Evolutionary conservation across 2,113 vertebrate genomes (phyloP).

Genomic region (Acrocephalus arundinaceus): DNA sequence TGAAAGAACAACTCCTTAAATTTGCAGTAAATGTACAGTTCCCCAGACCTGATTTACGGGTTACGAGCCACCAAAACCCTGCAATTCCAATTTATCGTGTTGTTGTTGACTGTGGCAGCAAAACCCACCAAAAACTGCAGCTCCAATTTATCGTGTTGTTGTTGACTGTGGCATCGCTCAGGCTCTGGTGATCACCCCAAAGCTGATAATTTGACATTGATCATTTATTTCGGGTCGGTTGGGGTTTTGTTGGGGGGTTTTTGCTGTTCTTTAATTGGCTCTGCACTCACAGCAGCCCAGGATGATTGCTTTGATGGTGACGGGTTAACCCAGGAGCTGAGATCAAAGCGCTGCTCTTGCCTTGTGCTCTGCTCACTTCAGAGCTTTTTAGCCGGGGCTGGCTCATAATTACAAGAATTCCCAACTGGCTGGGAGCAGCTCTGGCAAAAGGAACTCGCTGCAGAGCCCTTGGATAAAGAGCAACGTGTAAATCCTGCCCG

Average conservation of each 20-base stretch:
- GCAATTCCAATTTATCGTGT: conserved; percentile 41
- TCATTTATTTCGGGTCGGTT: background rate
- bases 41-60: conserved; percentile 71
- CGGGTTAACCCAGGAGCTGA: background rate
- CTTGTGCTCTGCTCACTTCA: background rate
- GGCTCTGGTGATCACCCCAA: background rate
- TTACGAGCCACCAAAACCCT: conserved; percentile 38
- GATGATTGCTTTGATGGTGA: background rate
- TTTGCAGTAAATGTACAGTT: conserved; percentile 64
- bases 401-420: conserved; percentile 3
- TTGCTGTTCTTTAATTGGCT: background rate
- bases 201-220: background rate
- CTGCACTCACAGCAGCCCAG: background rate
- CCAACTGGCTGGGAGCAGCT: background rate
- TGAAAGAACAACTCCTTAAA: conserved; percentile 71
- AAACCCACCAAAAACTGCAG: conserved; percentile 14
- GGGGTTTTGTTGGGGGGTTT: background rate
- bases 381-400: background rate
- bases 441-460: background rate
- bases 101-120: background rate
- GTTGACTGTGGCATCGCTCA: background rate
- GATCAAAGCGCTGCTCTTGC: background rate
- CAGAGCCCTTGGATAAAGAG: background rate
- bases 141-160: conserved; percentile 43
- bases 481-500: background rate